Conservation (phyloP, 2,113 vertebrate genomes). For the Larimichthys crocea region DNA sequence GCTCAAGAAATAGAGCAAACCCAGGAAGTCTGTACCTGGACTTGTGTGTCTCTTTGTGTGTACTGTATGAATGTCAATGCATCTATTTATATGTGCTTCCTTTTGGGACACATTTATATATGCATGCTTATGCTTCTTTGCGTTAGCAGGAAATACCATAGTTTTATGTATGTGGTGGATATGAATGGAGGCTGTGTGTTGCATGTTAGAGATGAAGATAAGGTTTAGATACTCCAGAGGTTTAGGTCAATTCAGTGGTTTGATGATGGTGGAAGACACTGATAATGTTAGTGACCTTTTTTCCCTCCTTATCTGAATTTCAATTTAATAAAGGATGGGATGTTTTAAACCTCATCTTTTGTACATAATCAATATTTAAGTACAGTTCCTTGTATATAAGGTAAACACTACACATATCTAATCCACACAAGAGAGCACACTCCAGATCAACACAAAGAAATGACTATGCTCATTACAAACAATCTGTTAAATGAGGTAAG, state of each 20-base stretch:
- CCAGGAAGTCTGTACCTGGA: constrained; percentile 9
- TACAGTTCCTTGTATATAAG: neutral
- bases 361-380: neutral
- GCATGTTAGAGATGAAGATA: neutral
- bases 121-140: neutral
- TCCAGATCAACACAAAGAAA: constrained; percentile 32
- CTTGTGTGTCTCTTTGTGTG: neutral
- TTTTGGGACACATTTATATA: neutral
- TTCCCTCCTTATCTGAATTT: neutral
- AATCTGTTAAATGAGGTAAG: constrained; percentile 15
- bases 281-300: neutral
- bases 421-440: neutral
- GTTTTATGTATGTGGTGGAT: neutral
- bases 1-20: constrained; percentile 57
- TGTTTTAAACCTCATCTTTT: constrained; percentile 6
- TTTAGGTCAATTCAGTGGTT: constrained; percentile 11
- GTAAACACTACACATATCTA: neutral
- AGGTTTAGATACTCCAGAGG: constrained; percentile 12
- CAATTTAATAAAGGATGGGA: neutral
- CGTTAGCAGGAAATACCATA: neutral
- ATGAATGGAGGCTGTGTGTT: neutral
- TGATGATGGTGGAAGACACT: neutral
- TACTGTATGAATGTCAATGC: neutral
- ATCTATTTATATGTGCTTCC: neutral
- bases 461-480: neutral